phyloP scores from a whole-genome alignment of 2,797 vertebrate genomes.

The Pseudochirops corinnae region DNA sequence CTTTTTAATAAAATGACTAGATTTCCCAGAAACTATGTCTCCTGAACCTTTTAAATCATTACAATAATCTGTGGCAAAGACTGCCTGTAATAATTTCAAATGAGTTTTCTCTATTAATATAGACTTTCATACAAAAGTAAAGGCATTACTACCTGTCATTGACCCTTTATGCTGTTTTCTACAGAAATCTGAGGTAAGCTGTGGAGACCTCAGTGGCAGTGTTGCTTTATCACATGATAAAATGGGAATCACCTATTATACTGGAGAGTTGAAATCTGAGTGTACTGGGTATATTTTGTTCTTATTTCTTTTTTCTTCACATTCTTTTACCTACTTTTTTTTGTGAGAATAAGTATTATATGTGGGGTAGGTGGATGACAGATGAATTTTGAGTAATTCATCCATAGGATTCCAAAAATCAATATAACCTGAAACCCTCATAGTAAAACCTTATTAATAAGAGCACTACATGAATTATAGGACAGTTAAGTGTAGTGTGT shows the following conservation, averaged over 20 bases:
- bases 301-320: not conserved
- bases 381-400: not conserved
- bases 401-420: not conserved
- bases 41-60: not conserved
- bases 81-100: not conserved
- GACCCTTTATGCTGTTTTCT: not conserved
- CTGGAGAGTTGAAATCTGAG: not conserved
- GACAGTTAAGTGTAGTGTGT: not conserved
- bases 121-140: not conserved
- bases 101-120: not conserved
- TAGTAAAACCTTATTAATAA: not conserved
- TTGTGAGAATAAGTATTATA: not conserved
- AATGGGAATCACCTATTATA: not conserved
- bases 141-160: not conserved
- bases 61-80: not conserved
- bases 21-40: not conserved
- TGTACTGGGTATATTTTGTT: not conserved
- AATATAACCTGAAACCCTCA: not conserved
- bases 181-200: not conserved
- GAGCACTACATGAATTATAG: not conserved
- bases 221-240: not conserved
- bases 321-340: not conserved
- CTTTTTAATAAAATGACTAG: not conserved
- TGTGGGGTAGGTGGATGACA: not conserved
- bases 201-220: not conserved